Percentiles rank a stretch among this genome's conserved stretches.
Evolutionary conservation across 2,113 vertebrate genomes (phyloP).

Genomic region (Nettapus auritus): DNA sequence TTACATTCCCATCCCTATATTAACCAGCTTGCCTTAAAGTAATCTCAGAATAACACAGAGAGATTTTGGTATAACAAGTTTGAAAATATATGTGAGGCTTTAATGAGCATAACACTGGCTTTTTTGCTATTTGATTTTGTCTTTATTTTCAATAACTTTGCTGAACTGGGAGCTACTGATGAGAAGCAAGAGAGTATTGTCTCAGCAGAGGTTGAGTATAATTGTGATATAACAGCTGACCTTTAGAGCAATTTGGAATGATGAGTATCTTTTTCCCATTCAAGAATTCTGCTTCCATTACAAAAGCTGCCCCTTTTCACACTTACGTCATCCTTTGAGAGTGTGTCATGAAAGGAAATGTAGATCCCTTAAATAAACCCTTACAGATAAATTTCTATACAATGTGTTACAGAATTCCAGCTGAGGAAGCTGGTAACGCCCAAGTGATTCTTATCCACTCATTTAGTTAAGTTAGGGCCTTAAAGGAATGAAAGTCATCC

Average conservation of each 20-base stretch:
- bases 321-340: background rate
- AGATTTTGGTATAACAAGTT: background rate
- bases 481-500: background rate
- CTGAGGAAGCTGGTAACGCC: rapidly evolving
- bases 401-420: background rate
- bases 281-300: background rate
- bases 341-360: background rate
- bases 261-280: background rate
- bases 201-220: background rate
- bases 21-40: background rate
- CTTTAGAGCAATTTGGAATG: background rate
- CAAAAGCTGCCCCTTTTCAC: background rate
- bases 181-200: background rate
- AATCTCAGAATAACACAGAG: background rate
- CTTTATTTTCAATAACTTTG: background rate
- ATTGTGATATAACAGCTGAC: rapidly evolving
- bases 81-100: background rate
- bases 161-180: background rate
- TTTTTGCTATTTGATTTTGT: background rate
- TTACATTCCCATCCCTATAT: background rate
- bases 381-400: background rate
- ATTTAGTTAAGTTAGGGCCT: background rate
- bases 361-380: background rate
- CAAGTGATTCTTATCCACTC: background rate
- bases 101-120: background rate